phyloP scores from a whole-genome alignment of 2,113 vertebrate genomes.

The Syngnathus typhle region DNA sequence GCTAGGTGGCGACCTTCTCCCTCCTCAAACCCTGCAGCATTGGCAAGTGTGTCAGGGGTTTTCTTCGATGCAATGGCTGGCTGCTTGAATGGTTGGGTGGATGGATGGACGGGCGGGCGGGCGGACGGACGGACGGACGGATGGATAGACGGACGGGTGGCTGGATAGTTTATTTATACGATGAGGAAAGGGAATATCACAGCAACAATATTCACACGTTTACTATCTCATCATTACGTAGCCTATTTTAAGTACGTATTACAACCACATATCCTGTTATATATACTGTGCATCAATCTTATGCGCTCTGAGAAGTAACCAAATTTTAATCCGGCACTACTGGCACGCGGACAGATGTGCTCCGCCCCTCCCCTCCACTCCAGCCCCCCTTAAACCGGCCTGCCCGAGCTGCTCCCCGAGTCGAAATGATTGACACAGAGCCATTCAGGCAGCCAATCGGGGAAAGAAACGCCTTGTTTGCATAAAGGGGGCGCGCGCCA shows the following conservation, averaged over 20 bases:
- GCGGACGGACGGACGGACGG: too few species aligned
- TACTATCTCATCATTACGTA: too few species aligned
- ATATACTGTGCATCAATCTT: not conserved
- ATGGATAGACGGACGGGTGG: not conserved
- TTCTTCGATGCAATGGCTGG: not conserved
- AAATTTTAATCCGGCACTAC: not conserved
- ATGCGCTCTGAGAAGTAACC: not conserved
- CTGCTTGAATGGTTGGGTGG: not conserved
- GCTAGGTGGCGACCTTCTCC: constrained; percentile 58
- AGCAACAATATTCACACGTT: too few species aligned
- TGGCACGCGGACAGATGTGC: constrained; percentile 80
- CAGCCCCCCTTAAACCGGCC: constrained; percentile 5
- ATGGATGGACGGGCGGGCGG: not conserved
- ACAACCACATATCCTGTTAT: not conserved
- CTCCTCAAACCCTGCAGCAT: constrained; percentile 8
- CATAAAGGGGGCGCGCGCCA: constrained; percentile 55
- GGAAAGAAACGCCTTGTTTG: constrained; percentile 48
- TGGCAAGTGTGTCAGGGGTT: not conserved
- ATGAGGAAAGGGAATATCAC: too few species aligned
- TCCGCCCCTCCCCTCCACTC: constrained; percentile 17
- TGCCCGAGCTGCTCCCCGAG: constrained; percentile 47
- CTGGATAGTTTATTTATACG: not conserved
- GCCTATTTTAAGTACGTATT: too few species aligned
- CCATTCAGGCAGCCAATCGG: constrained; percentile 67
- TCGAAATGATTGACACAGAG: constrained; percentile 71